Percentiles rank a stretch among this genome's conserved stretches.
Evolutionary conservation across 2,797 vertebrate genomes (phyloP).

Genomic region (Spinus olivaceus): DNA sequence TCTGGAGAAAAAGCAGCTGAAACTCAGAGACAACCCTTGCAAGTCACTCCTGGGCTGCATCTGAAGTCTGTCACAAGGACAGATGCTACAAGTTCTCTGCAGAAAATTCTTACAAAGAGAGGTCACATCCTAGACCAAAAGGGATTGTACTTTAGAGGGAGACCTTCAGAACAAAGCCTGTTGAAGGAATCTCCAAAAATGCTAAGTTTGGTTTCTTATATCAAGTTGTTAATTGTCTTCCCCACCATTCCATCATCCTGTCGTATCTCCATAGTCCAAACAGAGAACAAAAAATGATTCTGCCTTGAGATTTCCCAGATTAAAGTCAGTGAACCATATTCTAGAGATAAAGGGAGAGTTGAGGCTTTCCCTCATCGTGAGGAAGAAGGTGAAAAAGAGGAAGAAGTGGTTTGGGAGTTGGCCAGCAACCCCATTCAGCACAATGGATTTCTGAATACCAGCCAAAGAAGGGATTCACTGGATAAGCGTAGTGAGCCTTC

Average conservation of each 20-base stretch:
- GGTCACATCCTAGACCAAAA: background rate
- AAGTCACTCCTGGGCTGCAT: background rate
- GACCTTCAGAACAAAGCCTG: background rate
- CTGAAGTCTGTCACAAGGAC: background rate
- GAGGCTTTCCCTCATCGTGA: background rate
- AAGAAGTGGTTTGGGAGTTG: background rate
- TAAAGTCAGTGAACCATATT: background rate
- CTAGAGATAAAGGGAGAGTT: background rate
- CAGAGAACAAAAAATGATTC: background rate
- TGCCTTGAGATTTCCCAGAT: background rate
- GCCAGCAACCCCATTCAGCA: background rate
- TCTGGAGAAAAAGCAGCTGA: background rate
- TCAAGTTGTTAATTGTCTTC: background rate
- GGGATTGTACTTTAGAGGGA: background rate
- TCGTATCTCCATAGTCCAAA: background rate
- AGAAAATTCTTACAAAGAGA: background rate
- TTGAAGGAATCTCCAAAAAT: background rate
- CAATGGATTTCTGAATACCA: background rate
- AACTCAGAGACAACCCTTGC: background rate
- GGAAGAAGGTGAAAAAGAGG: background rate
- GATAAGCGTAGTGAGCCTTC: accelerated
- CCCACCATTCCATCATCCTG: background rate
- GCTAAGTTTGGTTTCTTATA: background rate
- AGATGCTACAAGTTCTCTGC: background rate
- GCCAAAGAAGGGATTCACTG: background rate